A percentile compares a stretch with the other conserved stretches of the same genome.
These are phyloP conservation scores for Chloropsis cyanopogon DNA, from an alignment of 2,113 vertebrate genomes.

Conservation along the genomic window DNA sequence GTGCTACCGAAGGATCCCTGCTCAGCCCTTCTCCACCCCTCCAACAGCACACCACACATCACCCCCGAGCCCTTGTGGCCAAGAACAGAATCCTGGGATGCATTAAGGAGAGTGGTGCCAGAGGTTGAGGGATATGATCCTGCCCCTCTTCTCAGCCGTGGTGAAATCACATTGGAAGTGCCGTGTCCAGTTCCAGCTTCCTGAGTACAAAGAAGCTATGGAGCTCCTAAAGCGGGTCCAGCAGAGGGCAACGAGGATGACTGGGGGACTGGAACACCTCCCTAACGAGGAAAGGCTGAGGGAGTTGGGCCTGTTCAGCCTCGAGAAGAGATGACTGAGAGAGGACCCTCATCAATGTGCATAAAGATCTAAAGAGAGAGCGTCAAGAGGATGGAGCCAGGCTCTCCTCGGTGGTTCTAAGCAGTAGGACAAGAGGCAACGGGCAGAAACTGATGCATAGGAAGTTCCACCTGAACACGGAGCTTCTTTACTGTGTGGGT, in stretches of 20 bases:
- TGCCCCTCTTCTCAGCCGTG: neutral
- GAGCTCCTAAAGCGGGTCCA: neutral
- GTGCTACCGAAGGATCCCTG: accelerated
- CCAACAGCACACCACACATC: neutral
- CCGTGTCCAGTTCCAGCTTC: neutral
- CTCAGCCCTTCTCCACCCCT: neutral
- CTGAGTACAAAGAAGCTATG: no score
- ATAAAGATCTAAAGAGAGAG: neutral
- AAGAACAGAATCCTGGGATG: neutral
- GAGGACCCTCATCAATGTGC: neutral
- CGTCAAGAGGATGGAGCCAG: neutral
- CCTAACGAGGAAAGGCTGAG: accelerated
- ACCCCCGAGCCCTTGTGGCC: neutral
- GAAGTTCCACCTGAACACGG: neutral
- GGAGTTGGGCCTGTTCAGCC: neutral
- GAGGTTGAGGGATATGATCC: neutral
- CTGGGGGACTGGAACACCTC: neutral
- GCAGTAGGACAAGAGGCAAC: neutral
- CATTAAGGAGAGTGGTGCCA: neutral
- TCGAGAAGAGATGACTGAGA: neutral
- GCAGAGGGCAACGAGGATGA: neutral
- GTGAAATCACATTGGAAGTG: neutral
- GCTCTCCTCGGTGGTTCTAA: neutral
- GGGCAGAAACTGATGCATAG: neutral
- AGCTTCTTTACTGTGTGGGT: neutral